Evolutionary conservation across 2,113 vertebrate genomes (phyloP), one percentile per base, ranked within the genome.

Genomic region (Maccullochella peelii): DNA sequence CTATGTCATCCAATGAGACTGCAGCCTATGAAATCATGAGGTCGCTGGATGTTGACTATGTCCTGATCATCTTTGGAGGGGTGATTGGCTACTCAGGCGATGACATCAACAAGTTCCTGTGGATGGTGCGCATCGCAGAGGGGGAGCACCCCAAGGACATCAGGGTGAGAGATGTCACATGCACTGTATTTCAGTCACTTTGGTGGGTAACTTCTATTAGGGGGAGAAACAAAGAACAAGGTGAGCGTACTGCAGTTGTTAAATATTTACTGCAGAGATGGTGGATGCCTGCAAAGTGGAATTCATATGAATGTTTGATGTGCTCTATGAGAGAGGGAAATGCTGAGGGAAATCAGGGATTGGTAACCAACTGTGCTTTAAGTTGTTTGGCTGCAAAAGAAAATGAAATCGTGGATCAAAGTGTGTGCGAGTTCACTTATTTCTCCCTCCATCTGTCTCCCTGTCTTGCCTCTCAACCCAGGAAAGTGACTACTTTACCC

Each of bases 121-220:
- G 98, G 98, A 99, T 99, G 98, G 98, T 99, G 91, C 97, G 98
- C 88, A 99, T 99, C 89, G 98, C 98, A 42, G 98, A 99, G 92
- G 98, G 98, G 63, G 98, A 99, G 73, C 98, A 99, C 92, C 98
- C 98, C 66, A 97, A 97, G 95, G 98, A 99, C 89, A 99, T 99
- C 89, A 94, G 98, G 96, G 98, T 99, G 96, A 47, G 6, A 40
- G 0, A 21, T 0, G 3, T n/a, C 52, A 40, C 62, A 36, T 38
- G 47, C 0, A 27, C 62, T 25, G 12, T 25, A 12, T 9, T 21
- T 42, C 23, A 3, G 40, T 25, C 14, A 33, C n/a, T 76, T 49
- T 30, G 58, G 15, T 18, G 18, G 18, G 36, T 6, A 38, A 9
- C 57, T 52, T 16, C 9, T 61, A 1, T 44, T 3, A 65, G 11